These are phyloP conservation scores for Parauchenoglanis punctatus DNA, from an alignment of 2,797 vertebrate genomes.

Conservation along the genomic window DNA sequence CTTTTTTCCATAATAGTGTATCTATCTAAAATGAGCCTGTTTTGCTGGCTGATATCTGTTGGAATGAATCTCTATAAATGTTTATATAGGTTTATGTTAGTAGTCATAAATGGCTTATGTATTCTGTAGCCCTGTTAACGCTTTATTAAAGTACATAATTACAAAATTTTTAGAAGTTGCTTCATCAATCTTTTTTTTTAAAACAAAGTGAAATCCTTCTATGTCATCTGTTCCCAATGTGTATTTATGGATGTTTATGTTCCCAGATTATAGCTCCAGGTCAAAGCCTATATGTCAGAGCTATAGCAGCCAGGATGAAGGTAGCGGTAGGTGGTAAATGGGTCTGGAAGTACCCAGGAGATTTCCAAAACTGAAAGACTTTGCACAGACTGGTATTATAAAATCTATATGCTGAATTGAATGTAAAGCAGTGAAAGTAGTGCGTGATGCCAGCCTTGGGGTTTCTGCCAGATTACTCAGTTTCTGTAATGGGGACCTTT, in stretches of 20 bases:
- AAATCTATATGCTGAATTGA: slow-evolving; percentile 22
- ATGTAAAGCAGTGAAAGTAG: slow-evolving; percentile 35
- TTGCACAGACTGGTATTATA: slow-evolving; percentile 11
- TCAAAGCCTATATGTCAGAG: slow-evolving; percentile 7
- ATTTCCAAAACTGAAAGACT: not conserved
- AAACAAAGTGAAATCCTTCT: not conserved
- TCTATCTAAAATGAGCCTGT: not conserved
- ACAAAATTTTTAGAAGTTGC: not conserved
- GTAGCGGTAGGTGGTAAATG: not conserved
- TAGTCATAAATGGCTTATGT: not conserved
- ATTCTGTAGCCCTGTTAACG: not conserved
- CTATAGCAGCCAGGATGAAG: slow-evolving; percentile 6
- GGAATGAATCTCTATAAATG: not conserved
- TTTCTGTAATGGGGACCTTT: slow-evolving; percentile 12
- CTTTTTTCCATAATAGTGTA: no score
- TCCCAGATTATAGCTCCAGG: slow-evolving; percentile 27
- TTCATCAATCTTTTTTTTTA: no score
- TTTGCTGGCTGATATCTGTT: not conserved
- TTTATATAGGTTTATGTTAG: not conserved
- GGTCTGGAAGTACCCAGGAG: not conserved
- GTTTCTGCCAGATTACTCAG: slow-evolving; percentile 24
- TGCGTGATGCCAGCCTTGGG: slow-evolving; percentile 33
- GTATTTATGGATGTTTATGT: slow-evolving; percentile 39
- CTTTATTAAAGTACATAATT: not conserved
- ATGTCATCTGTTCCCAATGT: slow-evolving; percentile 26